Evolutionary conservation across 2,113 vertebrate species (phyloP).

Genomic region (Daphoenositta chrysoptera): DNA sequence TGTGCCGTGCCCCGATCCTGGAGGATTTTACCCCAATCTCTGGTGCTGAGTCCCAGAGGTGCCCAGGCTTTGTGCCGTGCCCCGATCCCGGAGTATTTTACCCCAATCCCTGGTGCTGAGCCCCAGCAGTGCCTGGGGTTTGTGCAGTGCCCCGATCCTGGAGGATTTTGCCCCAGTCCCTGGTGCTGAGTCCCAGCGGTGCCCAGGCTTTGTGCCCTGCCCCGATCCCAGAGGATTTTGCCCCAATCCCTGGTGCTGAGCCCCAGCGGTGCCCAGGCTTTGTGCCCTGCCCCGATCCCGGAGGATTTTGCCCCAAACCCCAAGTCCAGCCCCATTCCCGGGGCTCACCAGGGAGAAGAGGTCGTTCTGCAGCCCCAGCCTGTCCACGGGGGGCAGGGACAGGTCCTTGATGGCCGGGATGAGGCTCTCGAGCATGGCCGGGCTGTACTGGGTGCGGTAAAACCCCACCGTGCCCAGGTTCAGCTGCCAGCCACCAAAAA

Average conservation of each 20-base stretch:
- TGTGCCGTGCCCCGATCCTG: neutral
- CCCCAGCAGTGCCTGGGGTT: too few species aligned
- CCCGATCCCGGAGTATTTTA: rapidly evolving
- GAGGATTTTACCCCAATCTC: neutral
- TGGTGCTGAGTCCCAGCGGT: too few species aligned
- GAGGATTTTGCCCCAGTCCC: too few species aligned
- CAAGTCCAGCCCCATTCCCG: neutral
- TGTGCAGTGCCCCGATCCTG: neutral
- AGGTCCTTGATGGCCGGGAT: slow-evolving; percentile 90
- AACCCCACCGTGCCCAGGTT: slow-evolving; percentile 98
- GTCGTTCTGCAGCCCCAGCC: slow-evolving; percentile 95
- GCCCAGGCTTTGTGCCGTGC: too few species aligned
- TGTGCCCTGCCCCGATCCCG: too few species aligned
- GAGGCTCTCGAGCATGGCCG: slow-evolving; percentile 88
- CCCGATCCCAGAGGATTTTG: neutral
- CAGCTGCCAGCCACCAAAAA: slow-evolving; percentile 75
- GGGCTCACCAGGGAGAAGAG: slow-evolving; percentile 92
- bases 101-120: too few species aligned
- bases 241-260: too few species aligned
- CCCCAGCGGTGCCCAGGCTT: too few species aligned
- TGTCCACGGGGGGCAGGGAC: slow-evolving; percentile 91
- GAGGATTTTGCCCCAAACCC: too few species aligned
- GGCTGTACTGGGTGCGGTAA: slow-evolving; percentile 94
- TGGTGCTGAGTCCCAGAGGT: too few species aligned
- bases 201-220: too few species aligned